Evolutionary conservation across 2,797 vertebrate species (phyloP).

Genomic region (Hozukius guyotensis): DNA sequence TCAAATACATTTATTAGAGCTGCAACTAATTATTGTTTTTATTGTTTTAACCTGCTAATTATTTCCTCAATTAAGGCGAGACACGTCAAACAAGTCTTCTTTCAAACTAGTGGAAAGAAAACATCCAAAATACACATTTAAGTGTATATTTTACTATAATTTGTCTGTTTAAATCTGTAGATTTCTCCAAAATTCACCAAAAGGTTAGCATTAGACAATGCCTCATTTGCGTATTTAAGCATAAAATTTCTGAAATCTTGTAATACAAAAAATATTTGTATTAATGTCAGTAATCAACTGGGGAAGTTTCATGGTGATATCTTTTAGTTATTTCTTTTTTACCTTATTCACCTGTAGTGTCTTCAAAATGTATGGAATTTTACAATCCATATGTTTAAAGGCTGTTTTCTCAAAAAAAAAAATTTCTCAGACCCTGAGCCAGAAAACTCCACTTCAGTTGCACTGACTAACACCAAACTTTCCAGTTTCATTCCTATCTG

Average conservation of each 20-base stretch:
- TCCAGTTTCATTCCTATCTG: too few species aligned
- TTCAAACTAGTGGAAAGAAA: background rate
- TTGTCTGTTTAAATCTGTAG: background rate
- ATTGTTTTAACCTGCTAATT: background rate
- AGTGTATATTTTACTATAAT: background rate
- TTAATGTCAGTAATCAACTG: background rate
- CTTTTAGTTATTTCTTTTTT: too few species aligned
- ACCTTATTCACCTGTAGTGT: too few species aligned
- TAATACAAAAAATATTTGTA: background rate
- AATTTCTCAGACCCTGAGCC: too few species aligned
- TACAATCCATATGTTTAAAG: too few species aligned
- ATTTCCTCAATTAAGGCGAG: background rate
- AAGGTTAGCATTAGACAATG: background rate
- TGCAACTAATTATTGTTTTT: background rate
- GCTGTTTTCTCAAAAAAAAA: too few species aligned
- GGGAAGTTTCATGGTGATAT: background rate
- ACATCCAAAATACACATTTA: background rate
- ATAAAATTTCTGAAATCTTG: background rate
- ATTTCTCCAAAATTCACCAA: background rate
- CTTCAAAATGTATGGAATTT: too few species aligned
- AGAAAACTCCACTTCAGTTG: too few species aligned
- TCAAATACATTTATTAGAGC: background rate
- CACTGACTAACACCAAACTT: too few species aligned
- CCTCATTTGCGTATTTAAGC: background rate
- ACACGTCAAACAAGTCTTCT: background rate